These are phyloP conservation scores for Agrilus mali DNA, from an alignment of 2,888 invertebrate genomes.

Conservation along the genomic window DNA sequence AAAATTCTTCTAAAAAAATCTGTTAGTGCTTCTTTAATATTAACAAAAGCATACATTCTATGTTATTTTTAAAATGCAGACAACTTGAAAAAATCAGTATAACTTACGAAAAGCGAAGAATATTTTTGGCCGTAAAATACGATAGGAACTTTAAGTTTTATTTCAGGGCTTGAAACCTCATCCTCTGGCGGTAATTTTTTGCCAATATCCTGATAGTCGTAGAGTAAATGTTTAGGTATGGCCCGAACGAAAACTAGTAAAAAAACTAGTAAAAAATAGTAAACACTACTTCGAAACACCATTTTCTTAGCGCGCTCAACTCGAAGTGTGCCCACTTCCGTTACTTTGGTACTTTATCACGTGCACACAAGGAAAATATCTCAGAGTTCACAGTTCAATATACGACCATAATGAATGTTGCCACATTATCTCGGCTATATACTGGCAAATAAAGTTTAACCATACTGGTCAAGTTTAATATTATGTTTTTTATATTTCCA, in stretches of 20 bases:
- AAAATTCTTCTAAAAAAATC: no score
- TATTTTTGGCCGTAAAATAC: slow-evolving; percentile 67
- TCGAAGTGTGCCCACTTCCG: slow-evolving; percentile 7
- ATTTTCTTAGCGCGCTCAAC: slow-evolving; percentile 12
- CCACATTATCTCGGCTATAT: slow-evolving; percentile 13
- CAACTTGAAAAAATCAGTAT: neutral
- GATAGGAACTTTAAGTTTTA: slow-evolving; percentile 57
- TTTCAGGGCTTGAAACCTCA: slow-evolving; percentile 53
- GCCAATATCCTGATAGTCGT: slow-evolving; percentile 46
- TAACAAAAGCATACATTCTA: no score
- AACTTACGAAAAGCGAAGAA: slow-evolving; percentile 72
- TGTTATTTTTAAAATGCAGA: neutral
- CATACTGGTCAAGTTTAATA: no score
- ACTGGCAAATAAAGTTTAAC: no score
- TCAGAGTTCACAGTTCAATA: slow-evolving; percentile 22
- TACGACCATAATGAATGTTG: slow-evolving; percentile 15
- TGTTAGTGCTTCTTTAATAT: no score
- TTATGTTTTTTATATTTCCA: no score
- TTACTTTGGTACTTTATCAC: slow-evolving; percentile 9
- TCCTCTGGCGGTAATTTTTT: slow-evolving; percentile 40
- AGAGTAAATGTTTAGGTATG: slow-evolving; percentile 43
- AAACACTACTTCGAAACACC: slow-evolving; percentile 9
- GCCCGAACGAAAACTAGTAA: slow-evolving; percentile 5
- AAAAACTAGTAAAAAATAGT: no score
- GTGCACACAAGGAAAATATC: slow-evolving; percentile 8